Base-by-base conservation (phyloP, 2,888 invertebrate genomes). In the Noctua pronuba region DNA sequence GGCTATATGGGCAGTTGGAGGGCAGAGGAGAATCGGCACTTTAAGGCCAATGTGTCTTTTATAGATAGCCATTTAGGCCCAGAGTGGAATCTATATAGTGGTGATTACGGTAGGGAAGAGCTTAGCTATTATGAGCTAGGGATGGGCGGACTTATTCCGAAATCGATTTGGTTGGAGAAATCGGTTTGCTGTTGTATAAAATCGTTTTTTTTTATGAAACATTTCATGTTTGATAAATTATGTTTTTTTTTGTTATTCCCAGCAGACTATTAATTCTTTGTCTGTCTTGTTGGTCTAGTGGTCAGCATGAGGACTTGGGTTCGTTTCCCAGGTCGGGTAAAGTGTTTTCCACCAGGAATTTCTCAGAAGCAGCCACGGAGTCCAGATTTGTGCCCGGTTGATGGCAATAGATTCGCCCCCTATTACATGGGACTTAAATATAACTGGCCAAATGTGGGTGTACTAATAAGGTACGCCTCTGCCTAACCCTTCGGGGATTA, bases 71-170 rank as follows among this genome's bases (percentile, higher is more conserved):
- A 79, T 86, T 86, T 82, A 78, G 75, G 62, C 49, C 69, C 55
- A 80, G 73, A 86, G 80, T 83, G 79, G 86, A 88, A 80, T 86
- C 79, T 79, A 83, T 86, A 86, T 86, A 80, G 88, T 68, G 74
- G 83, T 75, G 77, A 77, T 88, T 88, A 86, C 69, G 70, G 80
- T 44, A 64, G 77, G 68, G 76, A 60, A 69, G 73, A 78, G 83
- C 80, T 86, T 88, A 81, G 74, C 76, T 21, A 80, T 83, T 83
- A 86, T 79, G 69, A 74, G 75, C 66, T 68, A 88, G 79, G 76
- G 88, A 13, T 69, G 74, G 0, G 6, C 49, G 24, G n/a, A 35
- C 49, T 58, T 55, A 67, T 72, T 31, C 38, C 38, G 7, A 24
- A 70, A 49, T 75, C 69, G 62, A 82, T 82, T 21, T 13, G 2